Base-by-base conservation (phyloP, 2,888 invertebrate species). In the Noctuana brunneofusca region DNA sequence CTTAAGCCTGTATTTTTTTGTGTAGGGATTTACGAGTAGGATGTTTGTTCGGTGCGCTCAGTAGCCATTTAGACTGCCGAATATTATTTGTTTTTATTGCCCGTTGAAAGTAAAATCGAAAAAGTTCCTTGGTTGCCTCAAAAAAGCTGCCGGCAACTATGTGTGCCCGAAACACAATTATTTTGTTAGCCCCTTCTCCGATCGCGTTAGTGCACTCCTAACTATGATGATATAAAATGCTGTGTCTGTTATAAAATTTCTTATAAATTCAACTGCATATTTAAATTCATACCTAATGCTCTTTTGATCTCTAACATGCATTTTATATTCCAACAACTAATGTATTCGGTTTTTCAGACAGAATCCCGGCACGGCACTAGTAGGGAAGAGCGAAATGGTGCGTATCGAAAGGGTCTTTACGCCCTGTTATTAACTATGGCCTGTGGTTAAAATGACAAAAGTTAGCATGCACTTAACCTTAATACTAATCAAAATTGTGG, bases 351-450 rank as follows among this genome's bases (percentile, higher is more conserved):
- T 62, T 62, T 62, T 24, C 54, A 54, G 54, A 62, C 54, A 54
- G 60, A 12, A 38, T 30, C 48, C 48, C 54, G 54, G 48, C 46
- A 14, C 46, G 18, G 27, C 48, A 48, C 18, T 48, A 32, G 16
- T 55, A 55, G 60, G 43, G 54, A 54, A 48, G 24, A 20, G 48
- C 46, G 48, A 60, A 54, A 60, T 60, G 60, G 60, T 54, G 54
- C 54, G 60, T 54, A 60, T 46, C 22, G 12, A 46, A n/a, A 46
- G 59, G 52, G 41, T 16, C 14, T 32, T 54, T 35, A 43, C 35
- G 60, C 53, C 18, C 46, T 57, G 56, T n/a, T 30, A 32, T 46
- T 56, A 46, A 55, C 24, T 4, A 9, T 16, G 3, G 24, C 35
- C 14, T 22, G 16, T 54, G 54, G 20, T 54, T 43, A 55, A n/a